Conservation (phyloP, 2,888 invertebrate species). For the Scaptodrosophila latifasciaeformis region DNA sequence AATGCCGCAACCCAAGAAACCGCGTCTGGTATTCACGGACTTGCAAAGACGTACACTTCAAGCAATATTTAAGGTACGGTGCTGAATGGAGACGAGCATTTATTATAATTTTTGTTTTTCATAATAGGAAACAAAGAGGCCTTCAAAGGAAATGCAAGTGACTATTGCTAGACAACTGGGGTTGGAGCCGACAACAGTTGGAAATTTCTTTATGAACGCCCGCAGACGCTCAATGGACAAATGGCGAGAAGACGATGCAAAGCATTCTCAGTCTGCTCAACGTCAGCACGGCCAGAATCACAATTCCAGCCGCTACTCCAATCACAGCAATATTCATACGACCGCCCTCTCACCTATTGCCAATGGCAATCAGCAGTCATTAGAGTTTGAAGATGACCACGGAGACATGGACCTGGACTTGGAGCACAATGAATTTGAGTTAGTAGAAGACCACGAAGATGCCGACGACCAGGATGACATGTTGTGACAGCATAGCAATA, state of each 20-base stretch:
- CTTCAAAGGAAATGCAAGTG: slow-evolving; percentile 99
- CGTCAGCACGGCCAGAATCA: slow-evolving; percentile 27
- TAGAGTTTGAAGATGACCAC: slow-evolving; percentile 70
- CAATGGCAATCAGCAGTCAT: slow-evolving; percentile 60
- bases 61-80: slow-evolving; percentile 97
- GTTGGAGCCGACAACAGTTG: slow-evolving; percentile 97
- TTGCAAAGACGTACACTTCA: slow-evolving; percentile 99
- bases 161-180: slow-evolving; percentile 98
- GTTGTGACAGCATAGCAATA: slow-evolving; percentile 70
- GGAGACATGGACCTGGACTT: slow-evolving; percentile 72
- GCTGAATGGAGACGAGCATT: neutral
- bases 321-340: slow-evolving; percentile 42
- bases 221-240: slow-evolving; percentile 97
- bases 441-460: slow-evolving; percentile 55
- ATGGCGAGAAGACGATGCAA: slow-evolving; percentile 93
- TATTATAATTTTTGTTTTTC: neutral
- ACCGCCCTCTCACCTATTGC: slow-evolving; percentile 60
- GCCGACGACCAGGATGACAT: slow-evolving; percentile 55
- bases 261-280: slow-evolving; percentile 44
- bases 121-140: slow-evolving; percentile 97
- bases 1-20: slow-evolving; percentile 97
- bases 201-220: slow-evolving; percentile 99
- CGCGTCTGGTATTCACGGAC: slow-evolving; percentile 99
- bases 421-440: slow-evolving; percentile 72
- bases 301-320: slow-evolving; percentile 19